Evolutionary conservation across 2,888 invertebrate genomes (phyloP).

Genomic region (Scaptomyza flava): DNA sequence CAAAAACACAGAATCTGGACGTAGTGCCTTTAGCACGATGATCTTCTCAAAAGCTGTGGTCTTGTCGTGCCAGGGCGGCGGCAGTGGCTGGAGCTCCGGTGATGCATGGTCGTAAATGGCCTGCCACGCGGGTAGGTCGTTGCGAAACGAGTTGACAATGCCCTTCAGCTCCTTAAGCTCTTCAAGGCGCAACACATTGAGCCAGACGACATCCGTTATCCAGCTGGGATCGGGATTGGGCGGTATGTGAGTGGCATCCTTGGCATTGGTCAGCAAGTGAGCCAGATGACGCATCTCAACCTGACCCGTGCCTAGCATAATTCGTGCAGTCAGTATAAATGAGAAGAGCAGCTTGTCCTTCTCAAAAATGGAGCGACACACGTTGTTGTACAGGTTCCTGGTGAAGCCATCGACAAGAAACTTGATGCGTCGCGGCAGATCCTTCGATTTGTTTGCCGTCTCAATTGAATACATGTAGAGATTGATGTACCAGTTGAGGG

Average conservation of each 20-base stretch:
- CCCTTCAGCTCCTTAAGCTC: conserved; percentile 87
- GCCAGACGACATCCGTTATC: conserved; percentile 93
- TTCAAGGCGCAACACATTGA: conserved; percentile 90
- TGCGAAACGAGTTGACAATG: conserved; percentile 87
- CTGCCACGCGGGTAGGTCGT: conserved; percentile 86
- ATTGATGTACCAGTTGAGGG: conserved; percentile 95
- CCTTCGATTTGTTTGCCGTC: conserved; percentile 86
- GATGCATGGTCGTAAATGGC: conserved; percentile 88
- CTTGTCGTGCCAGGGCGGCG: conserved; percentile 87
- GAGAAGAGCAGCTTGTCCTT: conserved; percentile 94
- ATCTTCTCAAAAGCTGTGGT: conserved; percentile 91
- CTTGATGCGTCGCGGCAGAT: conserved; percentile 90
- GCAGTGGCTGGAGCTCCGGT: conserved; percentile 89
- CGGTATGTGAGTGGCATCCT: conserved; percentile 75
- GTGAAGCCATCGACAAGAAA: conserved; percentile 93
- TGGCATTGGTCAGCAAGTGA: conserved; percentile 89
- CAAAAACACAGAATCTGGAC: conserved; percentile 93
- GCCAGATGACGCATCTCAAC: conserved; percentile 89
- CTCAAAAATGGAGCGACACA: conserved; percentile 95
- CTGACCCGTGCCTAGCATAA: conserved; percentile 87
- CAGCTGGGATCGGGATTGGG: conserved; percentile 91
- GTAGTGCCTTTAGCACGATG: conserved; percentile 90
- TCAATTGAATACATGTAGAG: conserved; percentile 86
- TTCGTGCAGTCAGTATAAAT: conserved; percentile 89
- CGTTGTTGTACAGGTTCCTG: conserved; percentile 92